Conservation (phyloP, 2,797 vertebrate genomes). For the Nannoperca obscura region DNA sequence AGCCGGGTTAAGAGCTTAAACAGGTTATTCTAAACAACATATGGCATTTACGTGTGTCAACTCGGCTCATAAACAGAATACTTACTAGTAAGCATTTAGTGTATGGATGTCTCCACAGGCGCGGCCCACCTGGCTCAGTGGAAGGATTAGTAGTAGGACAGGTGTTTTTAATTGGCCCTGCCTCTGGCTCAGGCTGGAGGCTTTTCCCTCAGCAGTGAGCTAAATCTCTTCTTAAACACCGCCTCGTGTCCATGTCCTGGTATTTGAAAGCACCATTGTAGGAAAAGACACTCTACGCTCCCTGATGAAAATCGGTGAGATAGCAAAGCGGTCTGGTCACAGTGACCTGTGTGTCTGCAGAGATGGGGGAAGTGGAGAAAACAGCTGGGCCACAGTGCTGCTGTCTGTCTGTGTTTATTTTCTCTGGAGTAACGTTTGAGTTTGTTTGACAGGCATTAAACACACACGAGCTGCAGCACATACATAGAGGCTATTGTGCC, state of each 20-base stretch:
- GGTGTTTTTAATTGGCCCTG: conserved; percentile 73
- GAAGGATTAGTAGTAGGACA: conserved; percentile 59
- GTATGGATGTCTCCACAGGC: conserved; percentile 14
- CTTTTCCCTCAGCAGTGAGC: conserved; percentile 40
- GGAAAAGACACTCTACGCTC: not conserved
- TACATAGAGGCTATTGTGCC: not conserved
- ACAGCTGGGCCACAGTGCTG: conserved; percentile 18
- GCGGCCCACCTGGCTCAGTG: conserved; percentile 28
- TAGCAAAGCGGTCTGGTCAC: not conserved
- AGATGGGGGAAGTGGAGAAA: conserved; percentile 26
- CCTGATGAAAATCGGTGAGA: conserved; percentile 9
- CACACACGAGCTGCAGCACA: conserved; percentile 23
- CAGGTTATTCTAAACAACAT: conserved; percentile 13
- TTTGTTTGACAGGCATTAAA: conserved; percentile 64
- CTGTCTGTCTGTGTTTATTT: conserved; percentile 58
- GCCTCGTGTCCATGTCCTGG: conserved; percentile 4
- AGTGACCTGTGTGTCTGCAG: conserved; percentile 6
- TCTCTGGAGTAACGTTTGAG: conserved; percentile 40
- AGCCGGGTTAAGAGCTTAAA: conserved; percentile 13
- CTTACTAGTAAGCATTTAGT: not conserved
- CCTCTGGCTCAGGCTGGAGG: conserved; percentile 28
- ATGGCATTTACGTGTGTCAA: conserved; percentile 3
- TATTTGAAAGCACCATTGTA: conserved; percentile 28
- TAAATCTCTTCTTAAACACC: conserved; percentile 25
- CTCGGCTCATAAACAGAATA: conserved; percentile 27